Evolutionary conservation across 2,888 invertebrate genomes (phyloP).

Genomic region (Nymphalis c-album): DNA sequence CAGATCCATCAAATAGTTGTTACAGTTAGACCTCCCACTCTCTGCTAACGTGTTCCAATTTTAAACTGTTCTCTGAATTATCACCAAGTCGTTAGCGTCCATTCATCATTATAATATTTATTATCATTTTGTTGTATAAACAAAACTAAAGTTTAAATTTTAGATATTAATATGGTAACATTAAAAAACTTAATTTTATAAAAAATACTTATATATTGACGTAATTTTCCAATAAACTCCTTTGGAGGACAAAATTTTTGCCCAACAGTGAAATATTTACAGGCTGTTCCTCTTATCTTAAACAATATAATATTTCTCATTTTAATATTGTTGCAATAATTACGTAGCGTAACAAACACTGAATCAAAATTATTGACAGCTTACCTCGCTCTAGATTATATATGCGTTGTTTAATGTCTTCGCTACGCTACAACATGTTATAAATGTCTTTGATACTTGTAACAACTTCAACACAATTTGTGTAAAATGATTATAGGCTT

Average conservation of each 20-base stretch:
- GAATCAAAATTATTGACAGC: conserved; percentile 25
- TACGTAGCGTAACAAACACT: conserved; percentile 17
- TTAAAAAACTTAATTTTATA: too few species aligned
- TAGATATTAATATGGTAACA: too few species aligned
- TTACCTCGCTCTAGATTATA: conserved; percentile 34
- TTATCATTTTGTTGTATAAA: conserved; percentile 22
- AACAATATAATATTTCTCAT: background rate
- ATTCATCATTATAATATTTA: conserved; percentile 44
- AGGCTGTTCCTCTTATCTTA: too few species aligned
- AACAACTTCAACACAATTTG: background rate
- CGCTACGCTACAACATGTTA: conserved; percentile 21
- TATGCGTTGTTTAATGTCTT: conserved; percentile 29
- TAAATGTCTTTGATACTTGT: conserved; percentile 23
- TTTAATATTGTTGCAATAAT: conserved; percentile 4
- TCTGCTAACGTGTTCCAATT: conserved; percentile 62
- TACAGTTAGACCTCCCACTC: conserved; percentile 55
- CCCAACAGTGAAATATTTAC: too few species aligned
- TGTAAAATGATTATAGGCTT: background rate
- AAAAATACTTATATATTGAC: too few species aligned
- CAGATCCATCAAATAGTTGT: conserved; percentile 52
- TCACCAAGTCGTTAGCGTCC: conserved; percentile 54
- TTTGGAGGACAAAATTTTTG: too few species aligned
- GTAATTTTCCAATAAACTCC: too few species aligned
- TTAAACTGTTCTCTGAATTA: conserved; percentile 64
- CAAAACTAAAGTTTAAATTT: conserved; percentile 2